Percentiles rank a stretch among this genome's conserved stretches.
phyloP scores from a whole-genome alignment of 2,113 vertebrate species.

The Hydropotes inermis region DNA sequence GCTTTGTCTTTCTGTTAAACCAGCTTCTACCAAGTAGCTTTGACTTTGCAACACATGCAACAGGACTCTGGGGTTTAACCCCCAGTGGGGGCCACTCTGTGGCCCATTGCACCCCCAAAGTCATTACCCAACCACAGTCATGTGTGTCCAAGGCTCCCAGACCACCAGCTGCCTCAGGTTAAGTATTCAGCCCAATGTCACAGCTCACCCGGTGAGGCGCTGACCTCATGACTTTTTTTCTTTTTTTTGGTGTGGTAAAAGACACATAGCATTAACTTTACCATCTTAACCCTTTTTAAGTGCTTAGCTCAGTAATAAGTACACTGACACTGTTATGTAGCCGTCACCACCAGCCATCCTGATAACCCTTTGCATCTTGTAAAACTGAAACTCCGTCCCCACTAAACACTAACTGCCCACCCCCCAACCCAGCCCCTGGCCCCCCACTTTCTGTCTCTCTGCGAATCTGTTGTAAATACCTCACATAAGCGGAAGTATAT shows the following conservation, averaged over 20 bases:
- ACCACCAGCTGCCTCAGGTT: neutral
- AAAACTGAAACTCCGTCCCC: neutral
- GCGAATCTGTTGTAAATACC: neutral
- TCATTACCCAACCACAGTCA: neutral
- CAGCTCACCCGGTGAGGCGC: neutral
- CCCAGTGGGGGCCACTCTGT: rapidly evolving
- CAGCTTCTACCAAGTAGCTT: neutral
- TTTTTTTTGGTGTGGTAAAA: neutral
- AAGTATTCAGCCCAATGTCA: neutral
- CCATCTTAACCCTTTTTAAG: neutral
- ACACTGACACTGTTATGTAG: neutral
- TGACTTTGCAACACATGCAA: neutral
- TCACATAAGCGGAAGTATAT: neutral
- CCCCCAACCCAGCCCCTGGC: neutral
- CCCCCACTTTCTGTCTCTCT: neutral
- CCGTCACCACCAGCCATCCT: neutral
- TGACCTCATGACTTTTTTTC: neutral
- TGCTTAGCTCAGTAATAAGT: neutral
- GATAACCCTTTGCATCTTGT: neutral
- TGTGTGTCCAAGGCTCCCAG: neutral
- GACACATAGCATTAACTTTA: neutral
- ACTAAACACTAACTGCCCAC: neutral
- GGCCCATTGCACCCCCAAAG: neutral
- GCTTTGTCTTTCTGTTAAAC: neutral
- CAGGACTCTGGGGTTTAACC: no score